Base-by-base conservation (phyloP, 2,113 vertebrate species). In the Aptenodytes forsteri region DNA sequence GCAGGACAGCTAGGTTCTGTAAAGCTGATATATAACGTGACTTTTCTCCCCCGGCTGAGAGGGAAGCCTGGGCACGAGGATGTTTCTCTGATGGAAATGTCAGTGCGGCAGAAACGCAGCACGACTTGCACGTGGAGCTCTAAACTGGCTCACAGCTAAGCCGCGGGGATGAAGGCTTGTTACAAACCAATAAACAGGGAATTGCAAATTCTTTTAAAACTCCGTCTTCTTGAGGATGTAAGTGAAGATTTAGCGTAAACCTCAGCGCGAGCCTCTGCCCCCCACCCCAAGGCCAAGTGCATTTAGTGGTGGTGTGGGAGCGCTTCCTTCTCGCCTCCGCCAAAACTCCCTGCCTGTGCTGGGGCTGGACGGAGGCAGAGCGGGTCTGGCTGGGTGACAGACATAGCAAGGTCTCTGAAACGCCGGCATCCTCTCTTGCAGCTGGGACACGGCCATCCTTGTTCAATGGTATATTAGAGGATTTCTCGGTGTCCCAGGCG, bases 311-410 rank as follows among this genome's bases (percentile, higher is more conserved):
- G 26, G 6, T 13, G 49, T 5, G 49, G 27, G 58, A 80, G 38
- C 0, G 0, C 17, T 80, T 54, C 54, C 49, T 30, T 46, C 42
- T 56, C 0, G 0, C 44, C 21, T 38, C 40, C 58, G 5, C 7
- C 17, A 12, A 6, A n/a, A 5, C 10, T 36, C 58, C 34, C 5
- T 3, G 42, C 11, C 46, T 32, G 27, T 1, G 4, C 62, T 26
- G 59, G 58, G 46, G 29, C 55, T 46, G 72, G 62, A 2, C 0
- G 1, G 58, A 49, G 69, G 49, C 55, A 11, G 62, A 70, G 47
- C 0, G 0, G 23, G 19, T 22, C 78, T 6, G 3, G 9, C 38
- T 11, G 44, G 34, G 54, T 29, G 54, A 38, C 76, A 49, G 38
- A 13, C 7, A 8, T 4, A 32, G 61, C 69, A 15, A 44, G 27